Percentiles rank a stretch among this genome's conserved stretches.
Conservation (phyloP, 2,888 invertebrate species). For the Coenonympha arcania region DNA sequence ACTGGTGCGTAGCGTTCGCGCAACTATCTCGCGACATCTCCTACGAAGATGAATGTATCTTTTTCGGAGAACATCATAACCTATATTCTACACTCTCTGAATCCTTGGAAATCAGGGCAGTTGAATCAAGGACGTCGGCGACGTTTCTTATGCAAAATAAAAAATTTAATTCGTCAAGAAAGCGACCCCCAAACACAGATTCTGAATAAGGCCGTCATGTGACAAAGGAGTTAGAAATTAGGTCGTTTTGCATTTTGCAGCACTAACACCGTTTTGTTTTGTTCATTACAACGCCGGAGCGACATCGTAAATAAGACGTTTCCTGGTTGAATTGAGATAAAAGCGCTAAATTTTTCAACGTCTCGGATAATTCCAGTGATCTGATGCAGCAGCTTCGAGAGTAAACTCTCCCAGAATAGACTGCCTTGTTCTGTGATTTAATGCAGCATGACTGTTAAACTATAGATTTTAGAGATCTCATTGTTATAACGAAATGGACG, state of each 20-base stretch:
- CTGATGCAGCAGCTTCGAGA: conserved; percentile 23
- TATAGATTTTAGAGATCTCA: neutral
- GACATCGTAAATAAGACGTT: conserved; percentile 46
- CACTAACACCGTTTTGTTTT: conserved; percentile 35
- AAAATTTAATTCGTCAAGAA: conserved; percentile 21
- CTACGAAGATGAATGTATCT: conserved; percentile 21
- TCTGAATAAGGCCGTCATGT: conserved; percentile 35
- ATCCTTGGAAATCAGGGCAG: conserved; percentile 34
- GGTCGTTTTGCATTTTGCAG: conserved; percentile 27
- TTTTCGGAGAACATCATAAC: conserved; percentile 24
- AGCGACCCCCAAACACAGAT: conserved; percentile 39
- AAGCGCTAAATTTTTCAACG: conserved; percentile 48
- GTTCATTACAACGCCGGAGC: conserved; percentile 33
- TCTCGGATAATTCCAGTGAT: conserved; percentile 35
- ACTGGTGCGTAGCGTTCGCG: conserved; percentile 29
- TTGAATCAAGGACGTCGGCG: conserved; percentile 51
- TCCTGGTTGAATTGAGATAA: conserved; percentile 51
- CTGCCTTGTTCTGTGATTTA: conserved; percentile 19
- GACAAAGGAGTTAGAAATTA: conserved; percentile 46
- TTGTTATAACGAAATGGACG: neutral
- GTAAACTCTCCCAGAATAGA: conserved; percentile 33
- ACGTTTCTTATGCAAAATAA: conserved; percentile 17
- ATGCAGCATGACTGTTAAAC: conserved; percentile 10
- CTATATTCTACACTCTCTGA: conserved; percentile 20
- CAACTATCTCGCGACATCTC: conserved; percentile 24